These are phyloP conservation scores for Spisula solida DNA, from an alignment of 2,888 invertebrate species.

Conservation along the genomic window DNA sequence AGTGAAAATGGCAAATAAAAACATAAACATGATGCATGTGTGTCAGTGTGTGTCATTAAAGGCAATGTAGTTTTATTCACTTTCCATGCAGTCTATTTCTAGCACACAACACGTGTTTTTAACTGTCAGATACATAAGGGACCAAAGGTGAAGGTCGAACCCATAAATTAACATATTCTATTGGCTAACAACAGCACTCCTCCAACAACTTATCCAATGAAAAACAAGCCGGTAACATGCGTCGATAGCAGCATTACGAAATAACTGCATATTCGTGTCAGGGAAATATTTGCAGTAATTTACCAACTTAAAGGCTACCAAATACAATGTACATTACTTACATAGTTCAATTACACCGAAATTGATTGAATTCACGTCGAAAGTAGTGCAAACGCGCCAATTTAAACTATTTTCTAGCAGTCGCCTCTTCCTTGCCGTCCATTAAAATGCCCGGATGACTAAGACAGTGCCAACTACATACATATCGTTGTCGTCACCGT, in stretches of 20 bases:
- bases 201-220: slow-evolving; percentile 18
- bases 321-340: background rate
- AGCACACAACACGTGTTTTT: background rate
- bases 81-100: background rate
- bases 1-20: no score
- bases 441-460: slow-evolving; percentile 52
- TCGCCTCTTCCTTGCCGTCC: slow-evolving; percentile 48
- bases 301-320: background rate
- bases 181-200: slow-evolving; percentile 28
- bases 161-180: slow-evolving; percentile 41
- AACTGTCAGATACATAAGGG: background rate
- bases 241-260: slow-evolving; percentile 21
- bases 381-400: slow-evolving; percentile 18
- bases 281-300: background rate
- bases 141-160: slow-evolving; percentile 20
- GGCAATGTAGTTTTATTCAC: no score
- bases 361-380: background rate
- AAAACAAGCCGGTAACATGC: slow-evolving; percentile 35
- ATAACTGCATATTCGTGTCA: slow-evolving; percentile 25
- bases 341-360: background rate
- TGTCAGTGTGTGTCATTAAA: no score
- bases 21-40: no score
- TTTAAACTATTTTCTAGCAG: slow-evolving; percentile 39
- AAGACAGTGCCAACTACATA: background rate
- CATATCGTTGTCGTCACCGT: slow-evolving; percentile 16